These are phyloP conservation scores for Drosophila birchii DNA, from an alignment of 2,888 invertebrate species.

Conservation along the genomic window DNA sequence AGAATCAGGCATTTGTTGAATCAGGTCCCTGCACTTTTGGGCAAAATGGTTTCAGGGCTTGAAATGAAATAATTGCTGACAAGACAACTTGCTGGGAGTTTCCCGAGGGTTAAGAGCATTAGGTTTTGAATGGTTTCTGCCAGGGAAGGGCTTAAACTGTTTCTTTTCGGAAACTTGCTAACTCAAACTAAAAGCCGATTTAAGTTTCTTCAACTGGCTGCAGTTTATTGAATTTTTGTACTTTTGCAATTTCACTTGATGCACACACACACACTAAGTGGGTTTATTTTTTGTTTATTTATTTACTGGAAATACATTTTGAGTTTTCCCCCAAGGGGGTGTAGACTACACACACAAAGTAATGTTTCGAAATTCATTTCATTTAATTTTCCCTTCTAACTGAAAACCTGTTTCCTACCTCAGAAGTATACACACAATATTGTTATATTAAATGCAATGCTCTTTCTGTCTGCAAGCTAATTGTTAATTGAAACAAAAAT, in stretches of 20 bases:
- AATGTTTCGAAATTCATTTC: neutral
- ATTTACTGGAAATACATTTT: constrained; percentile 13
- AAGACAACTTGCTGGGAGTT: constrained; percentile 25
- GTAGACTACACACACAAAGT: neutral
- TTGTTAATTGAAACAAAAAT: constrained; percentile 76
- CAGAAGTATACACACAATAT: constrained; percentile 45
- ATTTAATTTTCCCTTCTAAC: neutral
- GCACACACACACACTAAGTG: constrained; percentile 9
- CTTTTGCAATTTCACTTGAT: neutral
- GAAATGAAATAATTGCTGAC: constrained; percentile 15
- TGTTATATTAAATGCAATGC: constrained; percentile 62
- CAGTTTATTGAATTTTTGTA: constrained; percentile 27
- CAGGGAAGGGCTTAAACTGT: constrained; percentile 17
- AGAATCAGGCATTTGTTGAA: neutral
- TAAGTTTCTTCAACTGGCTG: constrained; percentile 38
- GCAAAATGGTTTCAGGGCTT: constrained; percentile 7
- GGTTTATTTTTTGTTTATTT: constrained; percentile 30
- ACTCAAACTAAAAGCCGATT: constrained; percentile 27
- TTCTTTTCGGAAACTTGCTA: constrained; percentile 13
- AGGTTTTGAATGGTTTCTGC: neutral
- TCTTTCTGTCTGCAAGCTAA: constrained; percentile 52
- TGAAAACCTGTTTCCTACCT: neutral
- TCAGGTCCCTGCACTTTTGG: neutral
- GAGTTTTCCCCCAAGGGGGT: neutral
- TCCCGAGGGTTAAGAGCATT: constrained; percentile 1